These are phyloP conservation scores for Anthoscopus minutus DNA, from an alignment of 2,113 vertebrate species.

Conservation along the genomic window DNA sequence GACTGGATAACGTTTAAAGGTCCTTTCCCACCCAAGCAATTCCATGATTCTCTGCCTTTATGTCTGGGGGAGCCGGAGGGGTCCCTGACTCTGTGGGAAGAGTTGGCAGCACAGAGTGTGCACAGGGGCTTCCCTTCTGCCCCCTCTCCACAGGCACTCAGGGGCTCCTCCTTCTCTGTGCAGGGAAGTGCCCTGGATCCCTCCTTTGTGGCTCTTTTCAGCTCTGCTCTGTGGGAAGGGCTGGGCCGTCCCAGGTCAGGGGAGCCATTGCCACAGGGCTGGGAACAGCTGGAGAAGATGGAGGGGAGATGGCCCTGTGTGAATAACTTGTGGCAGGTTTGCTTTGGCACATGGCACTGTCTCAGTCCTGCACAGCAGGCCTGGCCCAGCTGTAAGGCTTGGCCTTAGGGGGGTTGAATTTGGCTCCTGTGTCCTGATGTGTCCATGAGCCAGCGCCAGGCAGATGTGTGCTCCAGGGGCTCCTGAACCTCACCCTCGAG, in stretches of 20 bases:
- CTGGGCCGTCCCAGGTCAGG: not conserved
- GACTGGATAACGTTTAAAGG: not conserved
- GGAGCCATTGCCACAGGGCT: not conserved
- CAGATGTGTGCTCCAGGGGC: not conserved
- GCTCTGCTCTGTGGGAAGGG: not conserved
- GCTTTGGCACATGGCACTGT: not conserved
- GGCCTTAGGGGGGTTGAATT: not conserved
- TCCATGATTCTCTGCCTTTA: not conserved
- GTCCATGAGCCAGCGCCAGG: rapidly evolving
- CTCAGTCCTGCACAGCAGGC: not conserved
- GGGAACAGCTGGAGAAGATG: not conserved
- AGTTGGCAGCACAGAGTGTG: not conserved
- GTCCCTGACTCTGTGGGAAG: not conserved
- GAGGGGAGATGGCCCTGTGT: not conserved
- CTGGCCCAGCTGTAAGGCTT: not conserved
- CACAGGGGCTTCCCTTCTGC: no score
- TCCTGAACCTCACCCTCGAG: rapidly evolving
- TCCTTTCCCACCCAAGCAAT: not conserved
- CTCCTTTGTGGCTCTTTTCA: not conserved
- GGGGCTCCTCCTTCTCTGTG: rapidly evolving
- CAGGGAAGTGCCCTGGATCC: rapidly evolving
- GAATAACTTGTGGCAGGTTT: not conserved
- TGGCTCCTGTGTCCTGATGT: rapidly evolving
- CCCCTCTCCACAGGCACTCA: rapidly evolving
- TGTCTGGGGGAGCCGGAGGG: rapidly evolving